Percentiles rank a stretch among this genome's conserved stretches.
These are phyloP conservation scores for Gari tellinella DNA, from an alignment of 2,888 invertebrate genomes.

Conservation along the genomic window DNA sequence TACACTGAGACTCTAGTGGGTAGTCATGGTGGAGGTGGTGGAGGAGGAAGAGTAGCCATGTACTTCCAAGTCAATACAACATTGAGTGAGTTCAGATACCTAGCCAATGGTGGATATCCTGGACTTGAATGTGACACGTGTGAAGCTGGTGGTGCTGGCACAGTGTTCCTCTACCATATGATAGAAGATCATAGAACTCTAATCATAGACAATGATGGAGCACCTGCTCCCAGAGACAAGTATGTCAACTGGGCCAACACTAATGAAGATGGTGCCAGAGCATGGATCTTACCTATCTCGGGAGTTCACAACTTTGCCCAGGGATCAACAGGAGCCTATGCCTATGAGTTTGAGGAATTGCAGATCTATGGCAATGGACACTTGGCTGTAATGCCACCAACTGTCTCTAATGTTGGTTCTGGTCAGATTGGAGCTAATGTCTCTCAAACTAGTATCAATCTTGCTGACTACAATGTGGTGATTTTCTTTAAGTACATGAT, in stretches of 20 bases:
- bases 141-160: slow-evolving; percentile 75
- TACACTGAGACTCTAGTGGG: not conserved
- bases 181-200: slow-evolving; percentile 71
- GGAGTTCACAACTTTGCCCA: slow-evolving; percentile 67
- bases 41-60: slow-evolving; percentile 75
- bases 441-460: slow-evolving; percentile 27
- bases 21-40: slow-evolving; percentile 63
- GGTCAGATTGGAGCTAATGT: slow-evolving; percentile 44
- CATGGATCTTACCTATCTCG: slow-evolving; percentile 77
- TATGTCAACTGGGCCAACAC: slow-evolving; percentile 70
- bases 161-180: slow-evolving; percentile 72
- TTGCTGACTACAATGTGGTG: slow-evolving; percentile 56
- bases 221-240: slow-evolving; percentile 58
- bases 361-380: slow-evolving; percentile 77
- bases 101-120: slow-evolving; percentile 70
- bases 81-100: slow-evolving; percentile 74
- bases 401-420: slow-evolving; percentile 31
- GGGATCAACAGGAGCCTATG: slow-evolving; percentile 37
- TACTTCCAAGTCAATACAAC: slow-evolving; percentile 71
- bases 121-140: slow-evolving; percentile 48
- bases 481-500: slow-evolving; percentile 78
- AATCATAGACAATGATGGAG: slow-evolving; percentile 73
- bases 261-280: slow-evolving; percentile 64
- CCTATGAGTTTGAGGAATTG: slow-evolving; percentile 73
- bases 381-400: slow-evolving; percentile 69